Evolutionary conservation across 2,797 vertebrate genomes (phyloP), one percentile per base, ranked within the genome.

Genomic region (Cossypha caffra): DNA sequence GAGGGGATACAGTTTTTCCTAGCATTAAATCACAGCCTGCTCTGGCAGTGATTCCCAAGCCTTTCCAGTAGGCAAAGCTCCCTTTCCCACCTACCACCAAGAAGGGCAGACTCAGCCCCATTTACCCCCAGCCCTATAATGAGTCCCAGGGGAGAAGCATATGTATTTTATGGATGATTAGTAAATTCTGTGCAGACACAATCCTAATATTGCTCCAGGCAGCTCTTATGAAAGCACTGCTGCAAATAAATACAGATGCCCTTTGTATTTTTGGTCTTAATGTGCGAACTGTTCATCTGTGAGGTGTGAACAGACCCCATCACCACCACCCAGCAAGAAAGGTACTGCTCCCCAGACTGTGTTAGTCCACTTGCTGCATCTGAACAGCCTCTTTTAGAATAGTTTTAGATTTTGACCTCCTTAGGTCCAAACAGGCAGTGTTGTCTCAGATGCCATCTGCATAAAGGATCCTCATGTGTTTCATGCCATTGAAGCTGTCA

Each of bases 1-100:
- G 61, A 79, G 21, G 25, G 88, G 63, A 85, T 71, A 50, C 31
- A n/a, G 50, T 79, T 92, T 96, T 95, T 85, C 71, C 88, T 91
- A 58, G 50, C 42, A 20, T 87, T 90, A 92, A 96, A 80, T 93
- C 64, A 73, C 71, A 68, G 59, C 23, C 57, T 4, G 3, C 63
- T 73, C 48, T 3, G 4, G 55, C 77, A 94, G 55, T 2, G 5
- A 25, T 48, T 76, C 63, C 74, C 4, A 1, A 68, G 38, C 35
- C 50, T 57, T 86, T 92, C 29, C 26, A 55, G 78, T 9, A 61
- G 59, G 85, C 61, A 77, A 63, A 86, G 26, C n/a, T 89, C n/a
- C 48, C 7, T 91, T 82, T 87, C 42, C 57, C 57, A 62, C 61
- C 38, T 40, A 35, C 28, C 50, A 24, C 64, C 43, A 31, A 62